These are phyloP conservation scores for Petroica traversi DNA, from an alignment of 2,113 vertebrate species.

Conservation along the genomic window DNA sequence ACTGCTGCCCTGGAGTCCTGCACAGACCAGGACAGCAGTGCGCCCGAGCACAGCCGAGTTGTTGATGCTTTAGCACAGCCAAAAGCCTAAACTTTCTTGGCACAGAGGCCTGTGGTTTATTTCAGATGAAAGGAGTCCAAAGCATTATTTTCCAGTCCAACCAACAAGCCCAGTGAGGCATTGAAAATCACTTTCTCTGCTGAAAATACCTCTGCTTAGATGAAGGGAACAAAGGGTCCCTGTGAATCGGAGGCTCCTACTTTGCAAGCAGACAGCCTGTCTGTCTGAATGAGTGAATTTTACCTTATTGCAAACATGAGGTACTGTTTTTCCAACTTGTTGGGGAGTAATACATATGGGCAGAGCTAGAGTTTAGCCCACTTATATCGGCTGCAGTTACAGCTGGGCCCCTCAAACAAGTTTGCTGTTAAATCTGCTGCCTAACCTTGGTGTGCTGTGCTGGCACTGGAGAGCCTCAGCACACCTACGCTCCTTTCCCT, in stretches of 20 bases:
- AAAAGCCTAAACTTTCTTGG: slow-evolving; percentile 29
- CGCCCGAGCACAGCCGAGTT: neutral
- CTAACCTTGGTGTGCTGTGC: fast-evolving
- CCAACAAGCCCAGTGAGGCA: slow-evolving; percentile 29
- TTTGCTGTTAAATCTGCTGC: neutral
- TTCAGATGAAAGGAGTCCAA: slow-evolving; percentile 52
- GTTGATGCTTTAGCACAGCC: neutral
- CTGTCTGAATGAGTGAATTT: neutral
- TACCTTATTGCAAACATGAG: neutral
- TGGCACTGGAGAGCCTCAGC: neutral
- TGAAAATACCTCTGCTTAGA: slow-evolving; percentile 33
- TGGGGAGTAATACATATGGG: neutral
- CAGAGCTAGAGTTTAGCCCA: neutral
- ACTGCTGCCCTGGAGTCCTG: neutral
- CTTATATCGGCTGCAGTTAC: neutral
- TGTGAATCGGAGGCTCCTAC: neutral
- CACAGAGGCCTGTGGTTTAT: neutral
- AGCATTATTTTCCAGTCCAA: slow-evolving; percentile 49
- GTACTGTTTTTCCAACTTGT: neutral
- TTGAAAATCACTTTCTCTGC: slow-evolving; percentile 17
- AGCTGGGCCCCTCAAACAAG: neutral
- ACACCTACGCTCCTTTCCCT: neutral
- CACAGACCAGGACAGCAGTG: neutral
- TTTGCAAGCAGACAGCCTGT: neutral
- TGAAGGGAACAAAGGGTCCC: slow-evolving; percentile 16